phyloP scores from a whole-genome alignment of 2,888 invertebrate species.

The Euzophera pinguis region DNA sequence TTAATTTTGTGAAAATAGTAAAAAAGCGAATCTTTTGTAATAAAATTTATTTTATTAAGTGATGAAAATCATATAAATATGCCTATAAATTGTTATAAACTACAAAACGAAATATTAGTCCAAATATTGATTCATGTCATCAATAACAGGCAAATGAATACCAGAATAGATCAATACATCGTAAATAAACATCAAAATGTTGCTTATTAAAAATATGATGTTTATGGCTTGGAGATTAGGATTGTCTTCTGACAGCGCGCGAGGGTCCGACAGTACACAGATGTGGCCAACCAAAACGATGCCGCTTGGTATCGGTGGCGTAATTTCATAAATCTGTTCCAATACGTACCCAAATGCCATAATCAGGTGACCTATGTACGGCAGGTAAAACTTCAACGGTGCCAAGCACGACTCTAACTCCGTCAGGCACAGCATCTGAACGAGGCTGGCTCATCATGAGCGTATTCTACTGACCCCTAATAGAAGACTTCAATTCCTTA shows the following conservation, averaged over 20 bases:
- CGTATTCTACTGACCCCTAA: constrained; percentile 6
- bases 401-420: not conserved
- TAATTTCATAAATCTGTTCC: constrained; percentile 45
- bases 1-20: not conserved
- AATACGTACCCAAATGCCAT: constrained; percentile 63
- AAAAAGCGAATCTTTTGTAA: not conserved
- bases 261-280: constrained; percentile 49
- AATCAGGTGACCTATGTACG: constrained; percentile 53
- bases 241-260: constrained; percentile 35
- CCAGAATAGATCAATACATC: constrained; percentile 38
- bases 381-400: constrained; percentile 38
- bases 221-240: constrained; percentile 46
- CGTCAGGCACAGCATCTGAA: constrained; percentile 37
- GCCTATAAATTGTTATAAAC: not conserved
- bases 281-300: constrained; percentile 58
- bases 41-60: not conserved
- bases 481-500: constrained; percentile 30
- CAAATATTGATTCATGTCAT: constrained; percentile 19
- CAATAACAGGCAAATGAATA: constrained; percentile 21
- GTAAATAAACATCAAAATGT: constrained; percentile 51
- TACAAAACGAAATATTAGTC: constrained; percentile 4
- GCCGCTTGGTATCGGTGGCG: constrained; percentile 57
- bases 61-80: not conserved
- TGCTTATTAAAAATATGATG: constrained; percentile 49
- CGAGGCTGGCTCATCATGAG: not conserved